Evolutionary conservation across 2,888 invertebrate species (phyloP), one percentile per base, ranked within the genome.

Genomic region (Drosophila infuscata): DNA sequence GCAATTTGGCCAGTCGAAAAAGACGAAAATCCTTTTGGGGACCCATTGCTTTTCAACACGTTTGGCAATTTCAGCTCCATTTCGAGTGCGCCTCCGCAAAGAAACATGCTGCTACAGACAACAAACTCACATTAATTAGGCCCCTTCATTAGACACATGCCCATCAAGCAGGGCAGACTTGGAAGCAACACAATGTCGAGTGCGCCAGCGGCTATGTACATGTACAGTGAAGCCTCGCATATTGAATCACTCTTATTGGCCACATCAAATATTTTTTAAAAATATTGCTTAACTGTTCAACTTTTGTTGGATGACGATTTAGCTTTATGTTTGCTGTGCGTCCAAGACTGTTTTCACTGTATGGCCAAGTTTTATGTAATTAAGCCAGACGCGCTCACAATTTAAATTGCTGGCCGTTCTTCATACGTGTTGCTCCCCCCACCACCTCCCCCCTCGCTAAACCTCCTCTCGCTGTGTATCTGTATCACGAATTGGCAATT

Each of bases 401-500:
- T 91, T 91, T 91, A 90, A 90, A 90, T 89, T 88, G 84, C 82
- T 73, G 79, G 17, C 61, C 46, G 59, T 17, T 64, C 43, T 33
- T 33, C 48, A 69, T 67, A 69, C 30, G 38, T 33, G 54, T 54
- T 35, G 32, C 36, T 17, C 25, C 25, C 12, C 30, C 32, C 41
- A 5, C 8, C n/a, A 6, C 20, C 11, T n/a, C 11, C 6, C 15
- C 20, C 9, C 3, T 15, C 11, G 11, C n/a, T 2, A 6, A 30
- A 9, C 1, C 30, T 3, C 9, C 12, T 56, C 38, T 56, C 29
- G 8, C n/a, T 20, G 67, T 77, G 83, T 78, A 80, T 91, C 91
- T 83, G 83, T 74, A 82, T 90, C 91, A 91, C 92, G 92, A 91
- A 87, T 89, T 85, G 79, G 83, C 90, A 91, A 89, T 91, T 89